Evolutionary conservation across 2,113 vertebrate genomes (phyloP).

Genomic region (Conger conger): DNA sequence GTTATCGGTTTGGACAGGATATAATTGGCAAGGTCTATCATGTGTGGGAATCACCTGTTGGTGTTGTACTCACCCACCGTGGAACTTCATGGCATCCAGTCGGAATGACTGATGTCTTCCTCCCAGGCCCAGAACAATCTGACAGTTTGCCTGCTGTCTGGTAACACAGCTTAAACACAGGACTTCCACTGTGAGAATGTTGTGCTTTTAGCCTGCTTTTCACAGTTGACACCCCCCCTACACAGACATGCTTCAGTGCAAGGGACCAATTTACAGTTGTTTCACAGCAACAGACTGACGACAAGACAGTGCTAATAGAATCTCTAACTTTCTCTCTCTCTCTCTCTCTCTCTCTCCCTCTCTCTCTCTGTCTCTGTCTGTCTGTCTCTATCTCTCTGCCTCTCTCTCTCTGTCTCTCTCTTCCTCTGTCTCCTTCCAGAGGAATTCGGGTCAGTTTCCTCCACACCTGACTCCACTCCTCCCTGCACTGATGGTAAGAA

Average conservation of each 20-base stretch:
- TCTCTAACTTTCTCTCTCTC: background rate
- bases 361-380: background rate
- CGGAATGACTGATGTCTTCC: background rate
- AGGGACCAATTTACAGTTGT: background rate
- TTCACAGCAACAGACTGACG: too few relatives aligned
- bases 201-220: background rate
- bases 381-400: background rate
- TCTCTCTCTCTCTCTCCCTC: too few relatives aligned
- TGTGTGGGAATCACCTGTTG: too few relatives aligned
- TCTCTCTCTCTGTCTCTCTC: too few relatives aligned
- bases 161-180: background rate
- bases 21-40: background rate
- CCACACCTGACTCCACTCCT: conserved; percentile 76
- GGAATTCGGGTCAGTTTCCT: conserved; percentile 75
- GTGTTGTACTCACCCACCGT: background rate
- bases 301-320: background rate
- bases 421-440: conserved; percentile 59
- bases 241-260: too few relatives aligned
- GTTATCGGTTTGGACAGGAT: background rate
- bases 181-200: background rate
- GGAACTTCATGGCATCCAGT: background rate
- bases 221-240: background rate
- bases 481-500: conserved; percentile 73
- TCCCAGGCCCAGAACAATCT: background rate
- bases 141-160: background rate